phyloP scores from a whole-genome alignment of 2,888 invertebrate genomes.

The Diaprepes abbreviatus region DNA sequence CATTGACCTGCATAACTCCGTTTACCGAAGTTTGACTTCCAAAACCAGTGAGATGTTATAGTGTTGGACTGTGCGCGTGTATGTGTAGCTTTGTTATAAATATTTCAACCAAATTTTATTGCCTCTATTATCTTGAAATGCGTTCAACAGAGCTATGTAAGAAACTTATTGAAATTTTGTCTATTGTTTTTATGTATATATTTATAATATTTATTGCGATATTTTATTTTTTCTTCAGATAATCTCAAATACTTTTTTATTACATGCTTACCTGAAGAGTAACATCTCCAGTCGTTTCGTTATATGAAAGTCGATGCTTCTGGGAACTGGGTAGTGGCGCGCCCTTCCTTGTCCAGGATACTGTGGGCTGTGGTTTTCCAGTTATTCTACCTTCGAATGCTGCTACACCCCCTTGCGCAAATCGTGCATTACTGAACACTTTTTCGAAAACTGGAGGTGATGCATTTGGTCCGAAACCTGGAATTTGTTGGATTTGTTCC shows the following conservation, averaged over 20 bases:
- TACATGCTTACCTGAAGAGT: slow-evolving; percentile 71
- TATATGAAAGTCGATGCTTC: slow-evolving; percentile 92
- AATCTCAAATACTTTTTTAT: neutral
- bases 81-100: no score
- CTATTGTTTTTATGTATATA: no score
- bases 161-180: no score
- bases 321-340: slow-evolving; percentile 85
- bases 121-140: no score
- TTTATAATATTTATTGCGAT: no score
- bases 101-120: no score
- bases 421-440: slow-evolving; percentile 94
- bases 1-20: no score
- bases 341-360: slow-evolving; percentile 92
- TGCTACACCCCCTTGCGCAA: slow-evolving; percentile 95
- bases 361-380: slow-evolving; percentile 92
- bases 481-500: slow-evolving; percentile 69
- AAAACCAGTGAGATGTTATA: no score
- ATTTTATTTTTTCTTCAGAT: no score
- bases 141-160: no score
- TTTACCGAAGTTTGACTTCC: no score
- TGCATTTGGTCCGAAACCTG: slow-evolving; percentile 78
- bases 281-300: slow-evolving; percentile 84
- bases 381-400: slow-evolving; percentile 92
- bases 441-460: slow-evolving; percentile 96
- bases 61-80: no score